Conservation (phyloP, 2,113 vertebrate species). For the Anoplopoma fimbria region DNA sequence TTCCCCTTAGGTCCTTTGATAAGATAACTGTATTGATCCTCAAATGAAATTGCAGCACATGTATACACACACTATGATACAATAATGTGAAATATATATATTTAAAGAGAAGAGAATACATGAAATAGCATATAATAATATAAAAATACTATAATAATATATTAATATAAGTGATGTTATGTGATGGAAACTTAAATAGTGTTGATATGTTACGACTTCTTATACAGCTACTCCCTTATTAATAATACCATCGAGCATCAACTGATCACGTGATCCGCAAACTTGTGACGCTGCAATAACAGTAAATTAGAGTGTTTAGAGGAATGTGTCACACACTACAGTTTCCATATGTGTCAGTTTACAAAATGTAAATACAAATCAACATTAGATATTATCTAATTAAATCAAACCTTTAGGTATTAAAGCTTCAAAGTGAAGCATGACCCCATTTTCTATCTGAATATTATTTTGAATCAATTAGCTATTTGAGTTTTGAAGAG, state of each 20-base stretch:
- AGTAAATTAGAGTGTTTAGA: not conserved
- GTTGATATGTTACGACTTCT: not conserved
- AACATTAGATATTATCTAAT: not conserved
- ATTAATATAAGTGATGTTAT: not conserved
- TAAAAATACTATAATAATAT: not conserved
- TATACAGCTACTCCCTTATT: not conserved
- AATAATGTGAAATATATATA: not conserved
- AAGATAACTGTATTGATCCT: not conserved
- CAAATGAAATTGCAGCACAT: not conserved
- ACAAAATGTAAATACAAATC: not conserved
- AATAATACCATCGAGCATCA: not conserved
- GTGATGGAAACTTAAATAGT: not conserved
- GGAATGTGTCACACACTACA: not conserved
- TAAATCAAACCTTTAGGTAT: not conserved
- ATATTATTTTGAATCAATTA: not conserved
- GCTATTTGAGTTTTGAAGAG: not conserved
- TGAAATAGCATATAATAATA: not conserved
- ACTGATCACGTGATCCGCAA: not conserved
- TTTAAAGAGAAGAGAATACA: not conserved
- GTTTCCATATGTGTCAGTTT: not conserved
- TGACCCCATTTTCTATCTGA: not conserved
- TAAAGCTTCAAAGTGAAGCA: constrained; percentile 1
- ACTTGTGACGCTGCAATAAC: not conserved
- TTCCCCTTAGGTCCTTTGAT: not conserved
- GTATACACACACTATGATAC: not conserved